Conservation (phyloP, 2,888 invertebrate genomes). For the Diarsia dahlii region DNA sequence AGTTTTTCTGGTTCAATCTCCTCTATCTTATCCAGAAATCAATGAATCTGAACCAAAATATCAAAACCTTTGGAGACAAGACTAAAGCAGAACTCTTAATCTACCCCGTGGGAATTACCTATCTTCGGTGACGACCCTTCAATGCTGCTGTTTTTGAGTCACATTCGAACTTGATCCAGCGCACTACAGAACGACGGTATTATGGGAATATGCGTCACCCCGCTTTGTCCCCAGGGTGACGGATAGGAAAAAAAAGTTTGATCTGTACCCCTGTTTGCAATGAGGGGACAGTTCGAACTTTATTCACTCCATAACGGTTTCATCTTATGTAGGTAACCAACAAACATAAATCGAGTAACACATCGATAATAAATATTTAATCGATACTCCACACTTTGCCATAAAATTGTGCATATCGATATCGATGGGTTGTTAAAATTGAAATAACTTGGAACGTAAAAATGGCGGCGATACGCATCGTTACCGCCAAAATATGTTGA, state of each 20-base stretch:
- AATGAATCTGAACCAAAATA: neutral
- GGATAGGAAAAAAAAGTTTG: no score
- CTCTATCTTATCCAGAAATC: neutral
- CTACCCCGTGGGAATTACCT: no score
- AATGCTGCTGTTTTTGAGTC: no score
- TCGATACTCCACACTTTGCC: conserved; percentile 53
- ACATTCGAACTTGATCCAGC: neutral
- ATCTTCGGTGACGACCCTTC: no score
- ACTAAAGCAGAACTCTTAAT: neutral
- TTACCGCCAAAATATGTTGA: neutral
- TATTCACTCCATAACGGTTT: no score
- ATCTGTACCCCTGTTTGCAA: no score
- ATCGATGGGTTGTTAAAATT: conserved; percentile 71
- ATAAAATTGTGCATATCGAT: conserved; percentile 71
- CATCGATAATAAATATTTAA: conserved; percentile 16
- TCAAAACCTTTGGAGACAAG: neutral
- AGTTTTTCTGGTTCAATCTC: neutral
- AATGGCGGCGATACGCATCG: conserved; percentile 48
- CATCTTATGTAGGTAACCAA: conserved; percentile 4
- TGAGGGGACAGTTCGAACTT: no score
- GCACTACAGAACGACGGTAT: neutral
- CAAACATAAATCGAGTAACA: conserved; percentile 38
- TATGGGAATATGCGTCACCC: no score
- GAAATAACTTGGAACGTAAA: conserved; percentile 70
- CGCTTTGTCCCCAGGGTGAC: no score